Conservation (phyloP, 2,888 invertebrate genomes). For the Leucoma salicis region DNA sequence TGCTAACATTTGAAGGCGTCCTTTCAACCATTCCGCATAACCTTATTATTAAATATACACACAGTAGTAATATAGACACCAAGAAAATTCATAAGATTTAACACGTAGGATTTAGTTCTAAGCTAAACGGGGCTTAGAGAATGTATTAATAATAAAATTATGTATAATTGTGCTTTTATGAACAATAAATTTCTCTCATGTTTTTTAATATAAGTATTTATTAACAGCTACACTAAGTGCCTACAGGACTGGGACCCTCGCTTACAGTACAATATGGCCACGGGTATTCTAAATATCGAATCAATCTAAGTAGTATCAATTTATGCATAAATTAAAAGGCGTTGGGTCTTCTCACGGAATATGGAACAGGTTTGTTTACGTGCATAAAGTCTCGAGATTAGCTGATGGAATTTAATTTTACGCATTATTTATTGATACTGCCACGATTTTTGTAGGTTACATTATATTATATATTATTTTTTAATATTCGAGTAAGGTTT, state of each 20-base stretch:
- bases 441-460: too few species aligned
- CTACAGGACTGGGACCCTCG: constrained; percentile 15
- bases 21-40: too few species aligned
- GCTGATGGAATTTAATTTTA: constrained; percentile 19
- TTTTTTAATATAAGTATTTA: too few species aligned
- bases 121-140: background rate
- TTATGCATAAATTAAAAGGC: constrained; percentile 25
- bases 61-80: constrained; percentile 19
- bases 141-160: background rate
- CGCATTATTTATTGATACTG: too few species aligned
- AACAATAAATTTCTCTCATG: constrained; percentile 12
- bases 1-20: too few species aligned
- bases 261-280: constrained; percentile 31
- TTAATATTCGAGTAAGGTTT: too few species aligned
- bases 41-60: background rate
- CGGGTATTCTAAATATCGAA: constrained; percentile 13
- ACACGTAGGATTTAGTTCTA: constrained; percentile 13
- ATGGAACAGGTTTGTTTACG: constrained; percentile 2
- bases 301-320: background rate
- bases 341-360: constrained; percentile 10
- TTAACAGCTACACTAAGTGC: background rate
- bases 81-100: constrained; percentile 37
- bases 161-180: constrained; percentile 18
- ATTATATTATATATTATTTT: too few species aligned
- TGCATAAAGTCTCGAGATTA: constrained; percentile 1